Evolutionary conservation across 2,113 vertebrate species (phyloP), one percentile per base, ranked within the genome.

Genomic region (Ancistrus triradiatus): DNA sequence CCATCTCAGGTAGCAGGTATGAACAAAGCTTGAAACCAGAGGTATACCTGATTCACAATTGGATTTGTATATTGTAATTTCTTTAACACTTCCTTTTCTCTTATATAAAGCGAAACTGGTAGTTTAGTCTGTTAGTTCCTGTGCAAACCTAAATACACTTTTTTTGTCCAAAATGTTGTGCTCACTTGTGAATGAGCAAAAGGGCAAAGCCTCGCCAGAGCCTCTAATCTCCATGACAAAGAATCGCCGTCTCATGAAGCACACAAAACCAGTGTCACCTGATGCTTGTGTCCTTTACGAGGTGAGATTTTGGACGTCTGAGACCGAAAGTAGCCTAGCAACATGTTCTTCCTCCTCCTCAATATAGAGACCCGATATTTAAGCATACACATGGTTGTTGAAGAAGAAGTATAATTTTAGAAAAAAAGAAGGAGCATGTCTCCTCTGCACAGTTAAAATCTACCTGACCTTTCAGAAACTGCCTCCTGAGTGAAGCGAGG

Each of bases 311-410:
- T 58, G 24, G 60, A 33, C 6, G 28, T 51, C 59, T 49, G 43
- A 40, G 28, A 59, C 57, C 22, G 15, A 13, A 31, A 53, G 58
- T 78, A 33, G 46, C 80, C 63, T 72, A 69, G 80, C 76, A 80
- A 81, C 80, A 38, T n/a, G 35, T 15, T 50, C 63, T 62, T 42
- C 46, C 50, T 59, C 57, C 57, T 37, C 33, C 31, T 55, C 33
- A 3, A 24, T 17, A 4, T 10, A 18, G 71, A 49, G 58, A 78
- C 72, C 64, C 74, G 77, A 81, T 70, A 73, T 62, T 48, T 25
- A 14, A 47, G 22, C 48, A 46, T 55, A 25, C 76, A 78, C 75
- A 61, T 75, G 65, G 68, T 60, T 58, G 31, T 10, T 40, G 47
- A 62, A 19, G 14, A 35, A 14, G 21, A 27, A 18, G 14, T 17